Base-by-base conservation (phyloP, 2,888 invertebrate genomes). In the Rapana venosa region DNA sequence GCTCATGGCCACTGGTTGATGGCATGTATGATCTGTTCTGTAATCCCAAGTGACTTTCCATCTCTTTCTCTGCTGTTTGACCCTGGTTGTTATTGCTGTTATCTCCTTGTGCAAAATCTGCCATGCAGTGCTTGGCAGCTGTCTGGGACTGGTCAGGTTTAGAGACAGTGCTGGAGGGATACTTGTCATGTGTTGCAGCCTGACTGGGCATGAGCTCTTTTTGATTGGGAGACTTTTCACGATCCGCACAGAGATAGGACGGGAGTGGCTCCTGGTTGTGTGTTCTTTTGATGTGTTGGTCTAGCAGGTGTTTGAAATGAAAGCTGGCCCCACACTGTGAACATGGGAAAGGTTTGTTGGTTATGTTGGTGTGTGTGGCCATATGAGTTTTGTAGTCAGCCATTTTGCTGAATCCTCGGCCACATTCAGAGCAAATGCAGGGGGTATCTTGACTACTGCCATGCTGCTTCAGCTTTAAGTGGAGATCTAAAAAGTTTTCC, bases 341-440 rank as follows among this genome's bases (percentile, higher is more conserved):
- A 36, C 88, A 88, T 22, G 35, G 20, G 79, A 83, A 88, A 4
- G 88, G 88, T 35, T 88, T 36, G 81, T 47, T 17, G 0, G 36
- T 22, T 20, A 79, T 32, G 30, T 58, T 81, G 30, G 36, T 61
- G 66, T 88, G 88, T 13, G 36, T 66, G 47, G 88, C 30, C 70
- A 88, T 36, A 36, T 88, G 88, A n/a, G 58, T 88, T 35, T 88
- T 88, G 32, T 81, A 36, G 32, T 81, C 81, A 17, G 79, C 26
- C 61, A 83, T 58, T 11, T 61, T 79, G 58, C 81, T 35, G 35
- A 66, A 83, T 6, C 88, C 83, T 79, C 81, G 83, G 30, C 88
- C 88, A 83, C 88, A 88, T 6, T 83, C 26, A 0, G 61, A 36
- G n/a, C 88, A 88, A 35, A 83, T 88, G 66, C 36, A 83, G 20